Base-by-base conservation (phyloP, 1,140 invertebrate species). In the Ceratina australensis region DNA sequence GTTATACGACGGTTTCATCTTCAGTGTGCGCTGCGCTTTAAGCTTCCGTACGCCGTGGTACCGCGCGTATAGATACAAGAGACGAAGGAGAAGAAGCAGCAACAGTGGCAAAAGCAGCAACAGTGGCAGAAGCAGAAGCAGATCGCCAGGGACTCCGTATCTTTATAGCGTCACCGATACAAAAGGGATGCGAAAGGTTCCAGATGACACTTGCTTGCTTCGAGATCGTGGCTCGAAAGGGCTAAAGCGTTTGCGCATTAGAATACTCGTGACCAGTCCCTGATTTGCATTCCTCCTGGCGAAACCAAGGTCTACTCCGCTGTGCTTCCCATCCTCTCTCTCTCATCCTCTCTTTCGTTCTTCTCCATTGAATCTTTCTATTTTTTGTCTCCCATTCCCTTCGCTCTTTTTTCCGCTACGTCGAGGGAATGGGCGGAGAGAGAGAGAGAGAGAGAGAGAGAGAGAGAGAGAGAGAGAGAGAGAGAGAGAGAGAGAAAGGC, bases 201-300 rank as follows among this genome's bases (percentile, higher is more conserved):
- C 33, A 42, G 33, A 12, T 80, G 82, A 80, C 82, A n/a, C 33
- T 42, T 42, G 66, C 81, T 78, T 60, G 50, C 52, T 59, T 68
- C 73, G 47, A 64, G 60, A 64, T 61, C 28, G 69, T 57, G 68
- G 64, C 63, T 64, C n/a, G 20, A 85, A n/a, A 81, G 57, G 79
- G 77, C 79, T 72, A 66, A 78, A 82, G 47, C n/a, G 57, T 22
- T 26, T 59, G 82, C 82, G 73, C 83, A 81, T 85, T 85, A 81
- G 83, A 85, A 85, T 85, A 84, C 84, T 85, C 83, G 83, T 85
- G 83, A 85, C 83, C 83, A 42, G 83, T 81, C 83, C 57, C 60
- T 74, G 82, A 85, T 85, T 85, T 85, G 75, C 83, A 85, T 85
- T 84, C 83, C 83, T 72, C 57, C 68, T 42, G 33, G 73, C 47